Evolutionary conservation across 2,113 vertebrate genomes (phyloP).

Genomic region (Pardalotus punctatus): DNA sequence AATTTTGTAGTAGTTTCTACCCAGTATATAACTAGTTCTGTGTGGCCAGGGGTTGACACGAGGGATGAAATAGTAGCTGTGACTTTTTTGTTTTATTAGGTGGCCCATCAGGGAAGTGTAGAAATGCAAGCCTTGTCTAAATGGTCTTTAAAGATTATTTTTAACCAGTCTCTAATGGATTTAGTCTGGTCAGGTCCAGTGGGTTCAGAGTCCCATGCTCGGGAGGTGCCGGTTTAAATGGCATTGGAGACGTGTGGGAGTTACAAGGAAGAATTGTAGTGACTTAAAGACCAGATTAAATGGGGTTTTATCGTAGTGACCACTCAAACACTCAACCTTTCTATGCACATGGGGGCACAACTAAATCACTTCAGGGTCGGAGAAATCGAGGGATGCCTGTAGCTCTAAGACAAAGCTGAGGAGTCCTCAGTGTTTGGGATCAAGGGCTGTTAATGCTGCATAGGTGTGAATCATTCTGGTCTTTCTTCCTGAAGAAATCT

Average conservation of each 20-base stretch:
- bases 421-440: constrained; percentile 55
- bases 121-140: constrained; percentile 68
- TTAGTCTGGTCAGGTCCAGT: neutral
- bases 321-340: constrained; percentile 68
- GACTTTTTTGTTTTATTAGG: constrained; percentile 34
- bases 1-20: constrained; percentile 77
- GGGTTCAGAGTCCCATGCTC: neutral
- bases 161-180: neutral
- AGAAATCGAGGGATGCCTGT: constrained; percentile 65
- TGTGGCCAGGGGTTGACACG: constrained; percentile 66
- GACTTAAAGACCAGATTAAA: constrained; percentile 62
- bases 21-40: constrained; percentile 64
- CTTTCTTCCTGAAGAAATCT: constrained; percentile 65
- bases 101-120: constrained; percentile 65
- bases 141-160: constrained; percentile 64
- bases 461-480: constrained; percentile 64
- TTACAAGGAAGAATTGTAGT: constrained; percentile 18
- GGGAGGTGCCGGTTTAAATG: neutral
- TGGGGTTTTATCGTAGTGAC: constrained; percentile 52
- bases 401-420: constrained; percentile 55
- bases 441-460: constrained; percentile 69
- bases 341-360: constrained; percentile 67
- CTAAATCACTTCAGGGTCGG: constrained; percentile 60
- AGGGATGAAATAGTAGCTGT: constrained; percentile 68
- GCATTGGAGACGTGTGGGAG: neutral